Evolutionary conservation across 2,797 vertebrate species (phyloP).

Genomic region (Oryzias dopingdopingensis): DNA sequence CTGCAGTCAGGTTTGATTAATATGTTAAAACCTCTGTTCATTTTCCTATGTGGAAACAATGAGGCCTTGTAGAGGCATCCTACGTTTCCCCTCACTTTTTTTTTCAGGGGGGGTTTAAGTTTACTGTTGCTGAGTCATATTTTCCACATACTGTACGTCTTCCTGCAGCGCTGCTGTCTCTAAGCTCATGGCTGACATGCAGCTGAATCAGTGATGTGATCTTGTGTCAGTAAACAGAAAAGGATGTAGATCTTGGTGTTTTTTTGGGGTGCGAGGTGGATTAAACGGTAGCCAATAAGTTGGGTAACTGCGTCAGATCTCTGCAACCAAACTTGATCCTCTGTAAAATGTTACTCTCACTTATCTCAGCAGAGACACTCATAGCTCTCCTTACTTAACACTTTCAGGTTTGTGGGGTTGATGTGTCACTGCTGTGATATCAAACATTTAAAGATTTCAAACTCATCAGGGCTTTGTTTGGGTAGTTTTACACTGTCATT

Average conservation of each 20-base stretch:
- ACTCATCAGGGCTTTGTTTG: no score
- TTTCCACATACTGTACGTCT: constrained; percentile 73
- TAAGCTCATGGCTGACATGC: constrained; percentile 29
- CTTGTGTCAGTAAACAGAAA: no score
- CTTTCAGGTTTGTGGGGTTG: no score
- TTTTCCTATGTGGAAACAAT: constrained; percentile 76
- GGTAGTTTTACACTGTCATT: no score
- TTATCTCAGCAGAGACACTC: no score
- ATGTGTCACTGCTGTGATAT: no score
- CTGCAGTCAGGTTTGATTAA: constrained; percentile 43
- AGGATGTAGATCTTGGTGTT: neutral
- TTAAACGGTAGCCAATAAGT: neutral
- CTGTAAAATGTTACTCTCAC: no score
- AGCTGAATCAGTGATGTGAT: no score
- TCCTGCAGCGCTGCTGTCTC: constrained; percentile 37
- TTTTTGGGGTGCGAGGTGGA: neutral
- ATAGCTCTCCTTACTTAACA: no score
- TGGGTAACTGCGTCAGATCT: no score
- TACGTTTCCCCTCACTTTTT: constrained; percentile 67
- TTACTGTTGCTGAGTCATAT: constrained; percentile 67
- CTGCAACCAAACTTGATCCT: no score
- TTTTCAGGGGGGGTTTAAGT: constrained; percentile 30
- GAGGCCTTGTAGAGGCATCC: constrained; percentile 59
- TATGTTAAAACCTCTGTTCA: constrained; percentile 50
- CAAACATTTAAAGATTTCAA: no score